Base-by-base conservation (phyloP, 2,888 invertebrate genomes). In the Griposia aprilina region DNA sequence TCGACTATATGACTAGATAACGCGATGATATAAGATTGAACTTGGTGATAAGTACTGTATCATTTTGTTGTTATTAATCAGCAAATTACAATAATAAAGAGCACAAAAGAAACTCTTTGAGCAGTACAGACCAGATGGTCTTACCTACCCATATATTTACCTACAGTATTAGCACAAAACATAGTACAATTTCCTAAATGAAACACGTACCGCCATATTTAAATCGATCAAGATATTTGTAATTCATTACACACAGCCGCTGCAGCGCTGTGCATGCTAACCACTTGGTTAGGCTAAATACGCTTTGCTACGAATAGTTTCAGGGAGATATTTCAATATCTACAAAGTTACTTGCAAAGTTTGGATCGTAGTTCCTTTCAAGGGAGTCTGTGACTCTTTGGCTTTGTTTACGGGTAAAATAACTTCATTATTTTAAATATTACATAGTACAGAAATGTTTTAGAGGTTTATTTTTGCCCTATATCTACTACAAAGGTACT, bases 201-300 rank as follows among this genome's bases (percentile, higher is more conserved):
- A 55, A 85, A 55, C 80, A 85, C 78, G 69, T 74, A 26, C 20
- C 2, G 50, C 13, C 20, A 74, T 76, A 78, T 82, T 80, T 75
- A 78, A 80, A 85, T 78, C 78, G 72, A 85, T 87, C 76, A 78
- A 87, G 78, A 77, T 83, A 86, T 88, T 86, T 88, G 83, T 81
- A 85, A 83, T 86, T 88, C 77, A 81, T 75, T 83, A 79, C 81
- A 80, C 75, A 72, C 77, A 86, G 77, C 72, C 20, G 62, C 71
- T 74, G 81, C 86, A 86, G 88, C 74, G 77, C 68, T 66, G 71
- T 66, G 86, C 86, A 86, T 83, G 79, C 77, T 88, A 88, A 83
- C 65, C 62, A 36, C 65, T 59, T 15, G 65, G 75, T 80, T 83
- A 41, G 45, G 63, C 69, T 76, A 78, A 88, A 85, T 67, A 74